phyloP scores from a whole-genome alignment of 2,113 vertebrate species.

The Natator depressus region DNA sequence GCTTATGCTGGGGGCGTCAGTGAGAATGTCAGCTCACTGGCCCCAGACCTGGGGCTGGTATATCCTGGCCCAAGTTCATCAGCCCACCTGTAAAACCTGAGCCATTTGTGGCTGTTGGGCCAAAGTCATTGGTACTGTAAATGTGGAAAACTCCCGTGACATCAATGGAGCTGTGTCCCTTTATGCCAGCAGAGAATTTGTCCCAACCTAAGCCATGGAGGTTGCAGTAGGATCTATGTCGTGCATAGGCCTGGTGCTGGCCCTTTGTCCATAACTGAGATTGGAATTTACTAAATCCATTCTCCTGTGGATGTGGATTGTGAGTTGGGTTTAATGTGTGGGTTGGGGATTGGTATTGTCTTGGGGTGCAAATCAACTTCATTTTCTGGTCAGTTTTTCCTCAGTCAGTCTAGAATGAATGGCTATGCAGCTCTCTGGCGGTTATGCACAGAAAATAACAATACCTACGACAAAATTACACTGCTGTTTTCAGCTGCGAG shows the following conservation, averaged over 20 bases:
- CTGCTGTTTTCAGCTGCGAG: background rate
- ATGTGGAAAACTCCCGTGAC: background rate
- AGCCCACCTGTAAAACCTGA: background rate
- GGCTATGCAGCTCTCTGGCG: background rate
- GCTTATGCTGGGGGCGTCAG: background rate
- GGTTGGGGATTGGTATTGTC: background rate
- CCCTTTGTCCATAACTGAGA: background rate
- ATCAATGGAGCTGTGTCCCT: background rate
- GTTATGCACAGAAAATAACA: background rate
- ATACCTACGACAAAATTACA: accelerated
- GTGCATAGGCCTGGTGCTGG: background rate
- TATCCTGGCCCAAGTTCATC: background rate
- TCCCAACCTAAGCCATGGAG: background rate
- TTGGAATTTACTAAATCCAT: background rate
- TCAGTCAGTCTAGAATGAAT: background rate
- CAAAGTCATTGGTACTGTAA: background rate
- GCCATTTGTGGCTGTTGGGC: background rate
- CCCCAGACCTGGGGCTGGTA: background rate
- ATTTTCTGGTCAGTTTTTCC: background rate
- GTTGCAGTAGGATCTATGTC: background rate
- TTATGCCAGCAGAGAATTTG: background rate
- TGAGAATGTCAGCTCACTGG: background rate
- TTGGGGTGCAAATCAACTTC: background rate
- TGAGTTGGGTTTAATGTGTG: background rate
- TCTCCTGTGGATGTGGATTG: background rate